A percentile compares a stretch with the other conserved stretches of the same genome.
Evolutionary conservation across 2,797 vertebrate genomes (phyloP).

Genomic region (Pachyuromys duprasi): DNA sequence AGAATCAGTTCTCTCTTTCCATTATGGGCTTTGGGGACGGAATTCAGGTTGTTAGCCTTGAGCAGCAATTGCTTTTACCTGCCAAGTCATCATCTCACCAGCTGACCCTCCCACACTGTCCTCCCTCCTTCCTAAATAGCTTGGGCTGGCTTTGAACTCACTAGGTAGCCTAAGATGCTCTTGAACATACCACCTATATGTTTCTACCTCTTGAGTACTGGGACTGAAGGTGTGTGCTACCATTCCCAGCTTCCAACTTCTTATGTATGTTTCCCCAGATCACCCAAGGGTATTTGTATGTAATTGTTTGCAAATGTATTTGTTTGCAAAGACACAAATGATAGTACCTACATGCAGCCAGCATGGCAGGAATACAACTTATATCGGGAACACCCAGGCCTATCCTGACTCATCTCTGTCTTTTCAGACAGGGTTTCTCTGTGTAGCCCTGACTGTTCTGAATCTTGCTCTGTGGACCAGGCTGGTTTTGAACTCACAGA

Average conservation of each 20-base stretch:
- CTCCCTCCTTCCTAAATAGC: not conserved
- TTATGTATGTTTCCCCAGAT: not conserved
- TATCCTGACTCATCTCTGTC: not conserved
- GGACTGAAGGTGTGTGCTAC: not conserved
- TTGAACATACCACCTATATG: not conserved
- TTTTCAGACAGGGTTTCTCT: too few species aligned
- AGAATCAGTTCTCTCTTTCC: not conserved
- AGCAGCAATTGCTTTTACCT: not conserved
- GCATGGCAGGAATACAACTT: not conserved
- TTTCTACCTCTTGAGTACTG: not conserved
- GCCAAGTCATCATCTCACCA: not conserved
- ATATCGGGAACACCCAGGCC: not conserved
- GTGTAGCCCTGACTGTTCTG: too few species aligned
- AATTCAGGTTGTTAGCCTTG: not conserved
- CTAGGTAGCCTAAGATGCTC: not conserved
- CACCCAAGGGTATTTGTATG: not conserved
- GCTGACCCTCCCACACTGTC: too few species aligned
- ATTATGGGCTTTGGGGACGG: not conserved
- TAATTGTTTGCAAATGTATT: not conserved
- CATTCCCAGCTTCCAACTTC: not conserved
- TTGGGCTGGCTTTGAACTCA: not conserved
- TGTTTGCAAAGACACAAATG: slow-evolving; percentile 40
- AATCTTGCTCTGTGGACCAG: too few species aligned
- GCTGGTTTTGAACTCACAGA: too few species aligned
- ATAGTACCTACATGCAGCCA: not conserved